Evolutionary conservation across 2,888 invertebrate genomes (phyloP), one percentile per base, ranked within the genome.

Genomic region (Theretra japonica): DNA sequence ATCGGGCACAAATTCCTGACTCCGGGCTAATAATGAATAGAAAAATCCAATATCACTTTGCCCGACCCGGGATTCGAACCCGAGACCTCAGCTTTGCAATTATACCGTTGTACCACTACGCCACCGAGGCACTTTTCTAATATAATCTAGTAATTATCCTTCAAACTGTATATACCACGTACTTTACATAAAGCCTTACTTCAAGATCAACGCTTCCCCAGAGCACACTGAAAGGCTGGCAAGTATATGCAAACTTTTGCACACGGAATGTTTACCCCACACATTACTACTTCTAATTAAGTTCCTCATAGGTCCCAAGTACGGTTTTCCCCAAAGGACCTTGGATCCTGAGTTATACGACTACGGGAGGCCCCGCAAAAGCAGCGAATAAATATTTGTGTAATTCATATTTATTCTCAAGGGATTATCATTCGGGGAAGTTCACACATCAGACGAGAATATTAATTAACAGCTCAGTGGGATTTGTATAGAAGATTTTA

Each of bases 281-380:
- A 41, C 41, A 65, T 65, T 65, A 65, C 41, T 48, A 65, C 23
- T 33, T 62, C 62, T 65, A 65, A 65, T 65, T 65, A 65, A 48
- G 65, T 48, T 65, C 48, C 65, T 65, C 30, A n/a, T 21, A 17
- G 53, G 65, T 65, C 65, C 48, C 48, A 65, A 65, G 41, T 41
- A 65, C 65, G 65, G 65, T 65, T 41, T 8, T 23, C 41, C 48
- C 23, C 65, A 15, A 48, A 41, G 65, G 65, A 65, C 30, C 17
- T 41, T 15, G 23, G 11, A 65, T 48, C 62, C 62, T 62, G 62
- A 62, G 62, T 62, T 48, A 48, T 21, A 60, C 41, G n/a, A 65
- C 23, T 48, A 65, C 23, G 23, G 48, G 65, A 23, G 65, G 23
- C 23, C 6, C 48, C 23, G 23, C 23, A 21, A 48, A 65, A 65